Evolutionary conservation across 1,140 invertebrate genomes (phyloP).

Genomic region (Oedothorax gibbosus): DNA sequence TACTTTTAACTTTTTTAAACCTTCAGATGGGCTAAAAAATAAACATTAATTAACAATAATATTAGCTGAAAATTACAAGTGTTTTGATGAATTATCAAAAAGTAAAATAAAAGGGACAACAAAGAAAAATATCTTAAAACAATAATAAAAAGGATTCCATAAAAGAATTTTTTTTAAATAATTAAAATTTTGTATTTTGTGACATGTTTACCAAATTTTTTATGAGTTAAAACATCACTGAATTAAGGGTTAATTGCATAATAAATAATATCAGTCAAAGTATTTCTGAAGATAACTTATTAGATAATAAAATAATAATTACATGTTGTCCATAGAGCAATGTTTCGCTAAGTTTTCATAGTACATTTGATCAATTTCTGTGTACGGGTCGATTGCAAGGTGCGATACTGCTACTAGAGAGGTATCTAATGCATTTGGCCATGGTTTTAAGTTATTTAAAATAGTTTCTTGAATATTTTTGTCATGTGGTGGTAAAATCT

Average conservation of each 20-base stretch:
- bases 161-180: too few relatives aligned
- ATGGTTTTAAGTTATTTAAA: constrained; percentile 80
- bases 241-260: too few relatives aligned
- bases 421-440: constrained; percentile 77
- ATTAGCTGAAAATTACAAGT: neutral
- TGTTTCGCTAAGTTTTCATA: constrained; percentile 55
- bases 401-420: constrained; percentile 65
- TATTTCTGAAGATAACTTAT: too few relatives aligned
- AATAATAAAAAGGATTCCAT: too few relatives aligned
- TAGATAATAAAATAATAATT: neutral
- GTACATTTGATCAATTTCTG: constrained; percentile 69
- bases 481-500: constrained; percentile 95
- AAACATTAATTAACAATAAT: neutral
- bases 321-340: constrained; percentile 11
- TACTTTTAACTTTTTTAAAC: constrained; percentile 73
- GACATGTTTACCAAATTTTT: too few relatives aligned
- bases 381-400: constrained; percentile 70
- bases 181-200: too few relatives aligned
- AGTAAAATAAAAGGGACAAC: neutral
- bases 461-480: constrained; percentile 86
- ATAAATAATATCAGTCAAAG: too few relatives aligned
- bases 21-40: neutral
- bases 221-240: too few relatives aligned
- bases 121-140: too few relatives aligned
- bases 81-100: neutral